Evolutionary conservation across 2,888 invertebrate genomes (phyloP).

Genomic region (Carabus problematicus): DNA sequence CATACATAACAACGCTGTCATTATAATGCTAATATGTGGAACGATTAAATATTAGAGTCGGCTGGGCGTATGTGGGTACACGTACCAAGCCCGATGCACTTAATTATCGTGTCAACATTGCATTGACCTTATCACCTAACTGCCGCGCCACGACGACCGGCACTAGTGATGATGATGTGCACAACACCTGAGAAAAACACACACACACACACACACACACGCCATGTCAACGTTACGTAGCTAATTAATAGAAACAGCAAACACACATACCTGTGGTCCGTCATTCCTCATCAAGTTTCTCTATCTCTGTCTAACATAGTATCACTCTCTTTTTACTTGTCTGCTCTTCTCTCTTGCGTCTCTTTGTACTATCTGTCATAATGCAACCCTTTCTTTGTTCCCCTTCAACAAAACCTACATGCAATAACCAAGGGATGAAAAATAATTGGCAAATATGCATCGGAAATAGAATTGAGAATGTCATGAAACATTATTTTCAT

Average conservation of each 20-base stretch:
- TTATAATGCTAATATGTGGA: background rate
- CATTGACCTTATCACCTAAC: conserved; percentile 39
- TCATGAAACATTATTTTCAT: too few species aligned
- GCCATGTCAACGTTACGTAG: conserved; percentile 1
- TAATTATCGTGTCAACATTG: conserved; percentile 39
- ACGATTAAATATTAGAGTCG: conserved; percentile 13
- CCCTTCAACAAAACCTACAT: too few species aligned
- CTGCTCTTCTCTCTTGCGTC: too few species aligned
- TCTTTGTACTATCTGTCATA: too few species aligned
- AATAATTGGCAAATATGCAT: too few species aligned
- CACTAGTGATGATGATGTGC: conserved; percentile 10
- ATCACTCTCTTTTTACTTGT: too few species aligned
- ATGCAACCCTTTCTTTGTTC: too few species aligned
- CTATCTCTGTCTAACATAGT: background rate
- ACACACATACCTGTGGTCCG: background rate
- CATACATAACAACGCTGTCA: too few species aligned
- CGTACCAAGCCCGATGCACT: conserved; percentile 6
- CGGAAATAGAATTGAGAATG: too few species aligned
- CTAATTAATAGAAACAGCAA: conserved; percentile 16
- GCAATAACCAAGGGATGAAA: too few species aligned
- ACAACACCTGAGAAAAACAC: conserved; percentile 11
- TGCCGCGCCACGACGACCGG: background rate
- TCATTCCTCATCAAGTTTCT: background rate
- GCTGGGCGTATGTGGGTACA: conserved; percentile 8
- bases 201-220: conserved; percentile 13